These are phyloP conservation scores for Parascotia fuliginaria DNA, from an alignment of 2,888 invertebrate genomes.

Conservation along the genomic window DNA sequence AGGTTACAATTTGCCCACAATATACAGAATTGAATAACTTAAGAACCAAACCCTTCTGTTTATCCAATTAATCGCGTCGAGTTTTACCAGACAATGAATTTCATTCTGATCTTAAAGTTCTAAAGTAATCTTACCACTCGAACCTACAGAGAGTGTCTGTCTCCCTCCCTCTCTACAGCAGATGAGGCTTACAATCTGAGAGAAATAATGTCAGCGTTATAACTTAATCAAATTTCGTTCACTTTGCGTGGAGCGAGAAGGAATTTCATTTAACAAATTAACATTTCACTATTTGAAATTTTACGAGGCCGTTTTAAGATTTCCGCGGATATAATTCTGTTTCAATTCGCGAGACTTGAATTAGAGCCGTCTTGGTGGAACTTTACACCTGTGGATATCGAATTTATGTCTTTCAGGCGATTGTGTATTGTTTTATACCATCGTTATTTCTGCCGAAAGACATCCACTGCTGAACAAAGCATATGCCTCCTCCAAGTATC, in stretches of 20 bases:
- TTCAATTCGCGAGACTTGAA: conserved; percentile 38
- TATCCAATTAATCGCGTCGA: conserved; percentile 60
- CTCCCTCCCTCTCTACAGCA: conserved; percentile 43
- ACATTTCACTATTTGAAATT: conserved; percentile 76
- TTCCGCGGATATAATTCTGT: conserved; percentile 50
- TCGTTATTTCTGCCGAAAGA: too few relatives aligned
- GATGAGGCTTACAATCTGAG: conserved; percentile 46
- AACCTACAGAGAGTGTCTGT: conserved; percentile 42
- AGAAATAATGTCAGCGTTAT: conserved; percentile 74
- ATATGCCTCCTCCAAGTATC: too few relatives aligned
- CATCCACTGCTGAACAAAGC: too few relatives aligned
- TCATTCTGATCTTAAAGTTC: conserved; percentile 57
- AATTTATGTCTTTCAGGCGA: conserved; percentile 3
- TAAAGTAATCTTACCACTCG: conserved; percentile 53
- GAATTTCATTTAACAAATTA: conserved; percentile 78
- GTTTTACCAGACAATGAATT: conserved; percentile 60
- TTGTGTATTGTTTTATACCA: background rate
- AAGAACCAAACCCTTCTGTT: conserved; percentile 49
- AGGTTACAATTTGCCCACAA: conserved; percentile 26
- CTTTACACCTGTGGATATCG: conserved; percentile 8
- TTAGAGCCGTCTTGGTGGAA: conserved; percentile 25
- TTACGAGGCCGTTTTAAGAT: conserved; percentile 64
- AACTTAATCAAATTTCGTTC: conserved; percentile 81
- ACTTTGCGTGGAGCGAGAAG: conserved; percentile 56
- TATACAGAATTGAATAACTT: conserved; percentile 45